Evolutionary conservation across 1,140 invertebrate genomes (phyloP).

Genomic region (Lordiphosa collinella): DNA sequence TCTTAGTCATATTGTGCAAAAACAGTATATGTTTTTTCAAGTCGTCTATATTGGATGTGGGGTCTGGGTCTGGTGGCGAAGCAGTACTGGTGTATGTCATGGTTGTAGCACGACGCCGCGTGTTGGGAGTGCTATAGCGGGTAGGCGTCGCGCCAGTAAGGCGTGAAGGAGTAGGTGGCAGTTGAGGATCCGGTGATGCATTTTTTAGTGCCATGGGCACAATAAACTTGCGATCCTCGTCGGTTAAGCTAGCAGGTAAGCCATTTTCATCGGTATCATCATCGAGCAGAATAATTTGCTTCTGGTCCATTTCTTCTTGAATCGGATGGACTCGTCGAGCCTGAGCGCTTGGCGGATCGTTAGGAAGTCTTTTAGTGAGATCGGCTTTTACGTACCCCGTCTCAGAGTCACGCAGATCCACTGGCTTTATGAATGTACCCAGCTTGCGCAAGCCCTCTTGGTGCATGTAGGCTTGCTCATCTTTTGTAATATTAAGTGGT

Average conservation of each 20-base stretch:
- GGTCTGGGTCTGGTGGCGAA: conserved; percentile 25
- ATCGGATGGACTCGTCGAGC: conserved; percentile 59
- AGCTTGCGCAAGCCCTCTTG: conserved; percentile 70
- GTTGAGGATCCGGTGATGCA: conserved; percentile 56
- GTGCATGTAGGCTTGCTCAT: conserved; percentile 73
- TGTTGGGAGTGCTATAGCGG: conserved; percentile 5
- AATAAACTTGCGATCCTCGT: conserved; percentile 76
- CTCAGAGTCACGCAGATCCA: conserved; percentile 66
- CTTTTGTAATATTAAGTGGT: conserved; percentile 72
- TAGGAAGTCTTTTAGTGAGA: conserved; percentile 60
- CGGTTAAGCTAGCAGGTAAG: conserved; percentile 63
- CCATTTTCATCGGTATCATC: conserved; percentile 74
- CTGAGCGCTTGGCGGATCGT: conserved; percentile 26
- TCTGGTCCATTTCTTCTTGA: conserved; percentile 77
- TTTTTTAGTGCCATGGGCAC: conserved; percentile 78
- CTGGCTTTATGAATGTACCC: conserved; percentile 76
- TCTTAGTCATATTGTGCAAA: conserved; percentile 75
- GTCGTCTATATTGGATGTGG: conserved; percentile 70
- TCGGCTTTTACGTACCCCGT: conserved; percentile 69
- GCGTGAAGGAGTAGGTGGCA: conserved; percentile 15
- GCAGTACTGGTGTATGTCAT: conserved; percentile 32
- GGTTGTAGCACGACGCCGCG: conserved; percentile 23
- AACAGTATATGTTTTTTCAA: conserved; percentile 77
- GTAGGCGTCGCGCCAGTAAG: conserved; percentile 21
- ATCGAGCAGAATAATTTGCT: conserved; percentile 74